phyloP scores from a whole-genome alignment of 2,888 invertebrate genomes.

The Melangyna quadrimaculata region DNA sequence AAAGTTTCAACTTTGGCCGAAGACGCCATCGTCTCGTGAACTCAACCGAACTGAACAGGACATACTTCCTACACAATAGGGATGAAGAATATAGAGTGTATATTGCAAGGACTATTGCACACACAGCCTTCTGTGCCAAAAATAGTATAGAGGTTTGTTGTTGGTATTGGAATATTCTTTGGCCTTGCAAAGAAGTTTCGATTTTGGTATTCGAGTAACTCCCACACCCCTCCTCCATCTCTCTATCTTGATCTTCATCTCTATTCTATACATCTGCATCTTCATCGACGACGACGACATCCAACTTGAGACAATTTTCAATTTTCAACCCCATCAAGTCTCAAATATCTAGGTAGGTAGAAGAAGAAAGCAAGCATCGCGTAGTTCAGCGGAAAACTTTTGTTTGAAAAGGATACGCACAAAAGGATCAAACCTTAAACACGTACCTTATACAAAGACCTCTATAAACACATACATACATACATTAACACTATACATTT shows the following conservation, averaged over 20 bases:
- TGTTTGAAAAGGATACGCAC: slow-evolving; percentile 28
- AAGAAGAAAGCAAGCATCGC: not conserved
- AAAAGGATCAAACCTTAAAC: slow-evolving; percentile 16
- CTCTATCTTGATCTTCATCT: not conserved
- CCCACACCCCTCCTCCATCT: not conserved
- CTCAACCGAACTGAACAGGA: not conserved
- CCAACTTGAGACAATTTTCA: slow-evolving; percentile 30
- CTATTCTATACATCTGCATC: not conserved
- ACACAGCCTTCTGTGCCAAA: slow-evolving; percentile 12
- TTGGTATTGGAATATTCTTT: not conserved
- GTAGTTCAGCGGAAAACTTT: slow-evolving; percentile 20
- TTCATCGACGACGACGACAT: slow-evolving; percentile 12
- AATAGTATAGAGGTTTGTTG: not conserved
- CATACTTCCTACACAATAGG: not conserved
- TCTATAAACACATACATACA: not conserved
- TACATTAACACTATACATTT: too few relatives aligned
- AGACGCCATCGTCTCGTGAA: not conserved
- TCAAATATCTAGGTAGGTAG: slow-evolving; percentile 13
- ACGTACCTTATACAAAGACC: not conserved
- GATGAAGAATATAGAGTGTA: not conserved
- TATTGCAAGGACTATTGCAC: slow-evolving; percentile 24
- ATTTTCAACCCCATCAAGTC: slow-evolving; percentile 19
- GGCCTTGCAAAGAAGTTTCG: not conserved
- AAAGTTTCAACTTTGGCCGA: slow-evolving; percentile 41
- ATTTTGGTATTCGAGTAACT: slow-evolving; percentile 31